Evolutionary conservation across 2,888 invertebrate species (phyloP).

Genomic region (Gastracanthus pulcherrimus): DNA sequence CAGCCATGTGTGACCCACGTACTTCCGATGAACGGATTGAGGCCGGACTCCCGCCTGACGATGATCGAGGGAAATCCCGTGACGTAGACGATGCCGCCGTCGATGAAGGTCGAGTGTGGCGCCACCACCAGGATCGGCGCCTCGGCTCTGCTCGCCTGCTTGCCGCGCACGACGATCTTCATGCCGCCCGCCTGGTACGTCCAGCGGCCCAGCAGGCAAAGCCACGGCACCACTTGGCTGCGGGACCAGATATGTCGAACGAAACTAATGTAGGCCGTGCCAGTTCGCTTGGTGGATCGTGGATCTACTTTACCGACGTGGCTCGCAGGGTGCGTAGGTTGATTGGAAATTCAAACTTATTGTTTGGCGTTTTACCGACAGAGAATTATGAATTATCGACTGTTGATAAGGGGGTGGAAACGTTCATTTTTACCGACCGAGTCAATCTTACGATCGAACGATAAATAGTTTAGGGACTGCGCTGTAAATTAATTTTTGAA

Average conservation of each 20-base stretch:
- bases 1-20: too few species aligned
- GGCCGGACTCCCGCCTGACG: slow-evolving; percentile 87
- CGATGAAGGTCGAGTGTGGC: slow-evolving; percentile 94
- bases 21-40: slow-evolving; percentile 93
- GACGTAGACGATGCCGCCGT: slow-evolving; percentile 90
- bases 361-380: too few species aligned
- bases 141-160: slow-evolving; percentile 86
- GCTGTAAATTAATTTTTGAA: too few species aligned
- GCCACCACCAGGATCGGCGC: slow-evolving; percentile 93
- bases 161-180: slow-evolving; percentile 87
- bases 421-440: too few species aligned
- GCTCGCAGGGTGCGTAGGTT: too few species aligned
- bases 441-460: too few species aligned
- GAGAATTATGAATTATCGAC: too few species aligned
- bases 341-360: too few species aligned
- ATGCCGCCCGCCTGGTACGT: slow-evolving; percentile 88
- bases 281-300: too few species aligned
- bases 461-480: too few species aligned
- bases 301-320: slow-evolving; percentile 16
- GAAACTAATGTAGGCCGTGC: too few species aligned
- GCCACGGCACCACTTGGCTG: slow-evolving; percentile 80
- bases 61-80: slow-evolving; percentile 91
- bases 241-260: not conserved
- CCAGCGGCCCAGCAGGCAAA: slow-evolving; percentile 86
- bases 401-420: too few species aligned